Percentiles rank a stretch among this genome's conserved stretches.
Evolutionary conservation across 2,113 vertebrate species (phyloP).

Genomic region (Malaclemys terrapin): DNA sequence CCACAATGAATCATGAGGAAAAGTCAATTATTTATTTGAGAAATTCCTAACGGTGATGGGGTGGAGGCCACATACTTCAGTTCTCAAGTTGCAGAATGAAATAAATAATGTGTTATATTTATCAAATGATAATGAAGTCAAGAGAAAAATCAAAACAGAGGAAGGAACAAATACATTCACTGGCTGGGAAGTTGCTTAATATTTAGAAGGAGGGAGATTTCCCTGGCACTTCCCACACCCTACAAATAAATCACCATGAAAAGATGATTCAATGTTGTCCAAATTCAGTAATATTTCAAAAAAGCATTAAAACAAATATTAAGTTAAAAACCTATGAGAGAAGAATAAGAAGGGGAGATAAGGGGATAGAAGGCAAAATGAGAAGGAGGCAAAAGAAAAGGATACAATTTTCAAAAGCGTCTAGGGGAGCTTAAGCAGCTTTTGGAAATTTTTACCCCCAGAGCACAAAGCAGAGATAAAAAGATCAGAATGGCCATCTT

Average conservation of each 20-base stretch:
- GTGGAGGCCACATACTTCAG: background rate
- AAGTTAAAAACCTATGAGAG: background rate
- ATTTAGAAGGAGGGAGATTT: accelerated
- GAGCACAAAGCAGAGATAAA: background rate
- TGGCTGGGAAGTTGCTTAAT: background rate
- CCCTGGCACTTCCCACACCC: background rate
- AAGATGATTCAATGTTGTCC: background rate
- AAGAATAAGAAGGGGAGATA: background rate
- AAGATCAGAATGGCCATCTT: background rate
- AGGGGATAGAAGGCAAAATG: background rate
- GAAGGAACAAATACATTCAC: background rate
- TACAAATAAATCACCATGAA: background rate
- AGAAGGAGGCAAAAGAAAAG: constrained; percentile 8
- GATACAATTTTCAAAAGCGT: background rate
- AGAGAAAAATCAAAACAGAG: background rate
- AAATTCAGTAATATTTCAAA: background rate
- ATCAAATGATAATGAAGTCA: background rate
- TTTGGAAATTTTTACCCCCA: background rate
- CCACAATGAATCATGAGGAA: accelerated
- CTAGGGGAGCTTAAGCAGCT: background rate
- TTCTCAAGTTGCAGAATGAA: background rate
- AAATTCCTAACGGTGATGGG: background rate
- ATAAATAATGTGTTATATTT: accelerated
- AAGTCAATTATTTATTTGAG: background rate
- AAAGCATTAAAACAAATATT: background rate